A percentile compares a stretch with the other conserved stretches of the same genome.
These are phyloP conservation scores for Motacilla tschutschensis DNA, from an alignment of 2,113 vertebrate species.

Conservation along the genomic window DNA sequence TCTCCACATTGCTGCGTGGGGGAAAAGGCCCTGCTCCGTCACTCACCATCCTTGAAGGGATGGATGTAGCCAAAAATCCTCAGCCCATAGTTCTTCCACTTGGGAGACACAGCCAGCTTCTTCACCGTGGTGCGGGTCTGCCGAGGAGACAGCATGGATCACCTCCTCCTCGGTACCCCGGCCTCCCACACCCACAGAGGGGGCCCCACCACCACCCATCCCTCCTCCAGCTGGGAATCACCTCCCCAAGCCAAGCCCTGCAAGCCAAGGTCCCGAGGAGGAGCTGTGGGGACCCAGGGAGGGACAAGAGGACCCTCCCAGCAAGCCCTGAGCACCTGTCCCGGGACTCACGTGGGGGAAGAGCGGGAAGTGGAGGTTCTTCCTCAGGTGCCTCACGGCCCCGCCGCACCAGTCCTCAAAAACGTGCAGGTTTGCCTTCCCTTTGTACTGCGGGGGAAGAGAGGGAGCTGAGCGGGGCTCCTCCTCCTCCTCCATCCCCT, in stretches of 20 bases:
- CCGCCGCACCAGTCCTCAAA: constrained; percentile 98
- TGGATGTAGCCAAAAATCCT: constrained; percentile 96
- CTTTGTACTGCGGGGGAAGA: constrained; percentile 80
- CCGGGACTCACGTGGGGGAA: constrained; percentile 89
- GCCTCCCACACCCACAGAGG: fast-evolving
- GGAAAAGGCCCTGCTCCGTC: background rate
- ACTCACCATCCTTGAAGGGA: constrained; percentile 93
- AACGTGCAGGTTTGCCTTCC: constrained; percentile 93
- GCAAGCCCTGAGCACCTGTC: fast-evolving
- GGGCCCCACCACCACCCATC: background rate
- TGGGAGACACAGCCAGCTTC: constrained; percentile 95
- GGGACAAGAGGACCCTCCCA: fast-evolving
- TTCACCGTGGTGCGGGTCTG: constrained; percentile 90
- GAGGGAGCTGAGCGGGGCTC: background rate
- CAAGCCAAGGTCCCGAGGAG: background rate
- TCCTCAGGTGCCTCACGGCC: constrained; percentile 86
- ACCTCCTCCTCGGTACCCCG: fast-evolving
- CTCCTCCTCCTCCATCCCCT: background rate
- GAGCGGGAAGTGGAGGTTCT: constrained; percentile 94
- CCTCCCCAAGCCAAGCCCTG: background rate
- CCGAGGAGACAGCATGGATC: fast-evolving
- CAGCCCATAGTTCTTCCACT: constrained; percentile 97
- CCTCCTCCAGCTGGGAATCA: background rate
- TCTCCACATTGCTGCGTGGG: fast-evolving
- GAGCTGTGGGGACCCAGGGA: background rate